Conservation (phyloP, 2,113 vertebrate species). For the Osmerus eperlanus region DNA sequence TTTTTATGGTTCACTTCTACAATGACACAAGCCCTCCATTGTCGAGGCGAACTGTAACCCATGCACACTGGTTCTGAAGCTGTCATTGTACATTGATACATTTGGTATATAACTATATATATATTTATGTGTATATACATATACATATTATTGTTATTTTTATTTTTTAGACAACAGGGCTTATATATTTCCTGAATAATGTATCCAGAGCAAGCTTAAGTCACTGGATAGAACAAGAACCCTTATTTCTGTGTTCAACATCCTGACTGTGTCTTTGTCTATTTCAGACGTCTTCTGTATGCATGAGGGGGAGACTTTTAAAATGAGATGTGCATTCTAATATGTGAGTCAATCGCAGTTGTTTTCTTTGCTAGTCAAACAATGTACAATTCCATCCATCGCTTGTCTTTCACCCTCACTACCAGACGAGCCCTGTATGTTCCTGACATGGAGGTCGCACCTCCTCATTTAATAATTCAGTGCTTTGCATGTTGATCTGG, state of each 20-base stretch:
- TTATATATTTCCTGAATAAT: conserved; percentile 18
- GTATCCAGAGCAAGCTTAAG: background rate
- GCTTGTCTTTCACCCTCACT: background rate
- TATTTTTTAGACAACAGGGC: no score
- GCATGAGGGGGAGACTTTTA: conserved; percentile 26
- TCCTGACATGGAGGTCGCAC: conserved; percentile 9
- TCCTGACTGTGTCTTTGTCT: conserved; percentile 9
- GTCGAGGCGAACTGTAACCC: no score
- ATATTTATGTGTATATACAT: no score
- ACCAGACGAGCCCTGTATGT: conserved; percentile 10
- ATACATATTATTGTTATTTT: no score
- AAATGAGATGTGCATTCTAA: conserved; percentile 42
- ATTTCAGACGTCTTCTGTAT: conserved; percentile 30
- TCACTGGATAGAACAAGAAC: background rate
- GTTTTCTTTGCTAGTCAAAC: conserved; percentile 6
- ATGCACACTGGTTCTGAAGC: no score
- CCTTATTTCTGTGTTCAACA: background rate
- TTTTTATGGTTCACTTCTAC: no score
- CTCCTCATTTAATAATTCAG: conserved; percentile 31
- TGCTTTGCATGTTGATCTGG: conserved; percentile 22
- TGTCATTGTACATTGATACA: no score
- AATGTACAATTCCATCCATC: no score
- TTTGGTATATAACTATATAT: no score
- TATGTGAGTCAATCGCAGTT: conserved; percentile 15
- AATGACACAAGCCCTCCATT: no score